Evolutionary conservation across 2,113 vertebrate species (phyloP).

Genomic region (Pithys albifrons): DNA sequence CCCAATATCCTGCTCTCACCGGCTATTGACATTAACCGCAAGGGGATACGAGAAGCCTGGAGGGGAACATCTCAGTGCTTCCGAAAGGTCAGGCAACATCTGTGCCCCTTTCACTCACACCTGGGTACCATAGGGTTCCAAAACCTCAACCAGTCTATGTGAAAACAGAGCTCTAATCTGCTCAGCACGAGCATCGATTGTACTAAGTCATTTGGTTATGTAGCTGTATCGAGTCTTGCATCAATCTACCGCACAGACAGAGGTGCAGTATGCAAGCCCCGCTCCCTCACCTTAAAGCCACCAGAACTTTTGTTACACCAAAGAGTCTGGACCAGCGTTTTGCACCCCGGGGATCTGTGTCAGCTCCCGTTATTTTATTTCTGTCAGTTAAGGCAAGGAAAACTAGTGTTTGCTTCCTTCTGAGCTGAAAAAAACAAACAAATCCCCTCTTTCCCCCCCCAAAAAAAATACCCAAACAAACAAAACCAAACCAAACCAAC

Average conservation of each 20-base stretch:
- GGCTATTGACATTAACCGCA: neutral
- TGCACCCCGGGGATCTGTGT: fast-evolving
- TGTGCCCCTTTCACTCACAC: neutral
- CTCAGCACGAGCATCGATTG: neutral
- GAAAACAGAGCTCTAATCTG: neutral
- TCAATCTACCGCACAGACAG: neutral
- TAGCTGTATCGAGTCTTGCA: neutral
- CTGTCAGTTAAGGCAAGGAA: neutral
- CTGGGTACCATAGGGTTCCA: neutral
- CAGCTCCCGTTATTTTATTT: neutral
- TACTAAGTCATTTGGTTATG: neutral
- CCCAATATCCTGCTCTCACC: fast-evolving
- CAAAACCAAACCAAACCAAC: too few species aligned
- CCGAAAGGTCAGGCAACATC: neutral
- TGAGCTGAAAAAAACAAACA: too few species aligned
- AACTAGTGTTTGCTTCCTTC: neutral
- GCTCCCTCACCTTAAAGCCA: neutral
- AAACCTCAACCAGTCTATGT: neutral
- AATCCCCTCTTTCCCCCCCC: too few species aligned
- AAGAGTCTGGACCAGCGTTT: neutral
- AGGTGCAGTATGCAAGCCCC: neutral
- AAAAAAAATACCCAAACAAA: too few species aligned
- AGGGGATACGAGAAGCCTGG: neutral
- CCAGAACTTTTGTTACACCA: neutral
- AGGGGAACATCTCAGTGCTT: neutral